Percentiles rank a stretch among this genome's conserved stretches.
Evolutionary conservation across 2,797 vertebrate species (phyloP).

Genomic region (Lagocephalus sceleratus): DNA sequence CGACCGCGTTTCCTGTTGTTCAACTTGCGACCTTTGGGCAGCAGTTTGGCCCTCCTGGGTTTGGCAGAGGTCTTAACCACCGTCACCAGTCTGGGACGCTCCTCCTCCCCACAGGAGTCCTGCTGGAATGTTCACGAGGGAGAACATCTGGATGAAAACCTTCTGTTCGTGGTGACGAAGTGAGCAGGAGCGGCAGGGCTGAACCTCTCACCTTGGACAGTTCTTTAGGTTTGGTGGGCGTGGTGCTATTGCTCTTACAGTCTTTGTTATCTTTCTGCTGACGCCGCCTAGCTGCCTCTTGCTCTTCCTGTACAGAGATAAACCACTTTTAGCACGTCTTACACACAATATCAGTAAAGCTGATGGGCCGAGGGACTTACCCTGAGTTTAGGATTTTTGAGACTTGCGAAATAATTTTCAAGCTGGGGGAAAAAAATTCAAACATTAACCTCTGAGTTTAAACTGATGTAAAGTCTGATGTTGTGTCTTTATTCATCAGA

Average conservation of each 20-base stretch:
- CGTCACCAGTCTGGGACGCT: slow-evolving; percentile 75
- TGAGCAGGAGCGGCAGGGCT: no score
- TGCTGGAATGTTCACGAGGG: slow-evolving; percentile 51
- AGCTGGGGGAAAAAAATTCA: slow-evolving; percentile 77
- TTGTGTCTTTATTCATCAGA: no score
- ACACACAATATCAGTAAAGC: background rate
- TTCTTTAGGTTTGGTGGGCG: slow-evolving; percentile 92
- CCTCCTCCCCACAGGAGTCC: slow-evolving; percentile 92
- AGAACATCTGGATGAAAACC: no score
- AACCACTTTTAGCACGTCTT: slow-evolving; percentile 1
- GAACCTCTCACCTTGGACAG: slow-evolving; percentile 77
- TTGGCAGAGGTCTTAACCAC: slow-evolving; percentile 87
- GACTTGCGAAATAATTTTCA: slow-evolving; percentile 99
- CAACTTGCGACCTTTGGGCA: slow-evolving; percentile 90
- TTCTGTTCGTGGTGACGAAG: no score
- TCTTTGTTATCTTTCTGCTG: slow-evolving; percentile 88
- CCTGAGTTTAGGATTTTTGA: slow-evolving; percentile 99
- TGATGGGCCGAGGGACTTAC: slow-evolving; percentile 76
- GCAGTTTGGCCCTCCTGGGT: slow-evolving; percentile 84
- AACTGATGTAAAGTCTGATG: no score
- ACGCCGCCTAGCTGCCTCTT: slow-evolving; percentile 92
- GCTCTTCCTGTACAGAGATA: slow-evolving; percentile 85
- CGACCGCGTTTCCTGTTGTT: slow-evolving; percentile 92
- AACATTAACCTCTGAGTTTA: no score
- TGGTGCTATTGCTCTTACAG: slow-evolving; percentile 93